Conservation (phyloP, 37 sponge, comb jelly and placozoan species). For the Cliona cf. orientalis region DNA sequence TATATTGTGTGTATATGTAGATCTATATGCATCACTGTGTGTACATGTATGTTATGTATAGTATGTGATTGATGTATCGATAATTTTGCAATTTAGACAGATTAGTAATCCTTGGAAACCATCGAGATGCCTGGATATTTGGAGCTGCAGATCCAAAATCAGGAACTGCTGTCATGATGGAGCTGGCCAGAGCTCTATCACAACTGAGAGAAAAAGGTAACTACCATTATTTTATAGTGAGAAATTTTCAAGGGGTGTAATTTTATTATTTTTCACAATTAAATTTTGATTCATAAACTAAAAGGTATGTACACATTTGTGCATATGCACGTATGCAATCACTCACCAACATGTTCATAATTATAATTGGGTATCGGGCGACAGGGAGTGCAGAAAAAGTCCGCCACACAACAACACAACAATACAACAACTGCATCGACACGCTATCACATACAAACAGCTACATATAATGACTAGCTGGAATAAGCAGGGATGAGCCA, state of each 20-base stretch:
- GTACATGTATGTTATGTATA: neutral
- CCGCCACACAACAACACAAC: too few species aligned
- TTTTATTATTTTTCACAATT: too few species aligned
- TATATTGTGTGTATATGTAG: neutral
- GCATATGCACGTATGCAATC: neutral
- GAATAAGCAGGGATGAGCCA: too few species aligned
- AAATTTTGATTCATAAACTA: neutral
- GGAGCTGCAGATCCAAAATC: conserved; percentile 92
- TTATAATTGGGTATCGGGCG: too few species aligned
- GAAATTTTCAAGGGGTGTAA: too few species aligned
- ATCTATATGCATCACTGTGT: neutral
- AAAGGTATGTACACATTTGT: neutral
- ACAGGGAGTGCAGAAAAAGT: too few species aligned
- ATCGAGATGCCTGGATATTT: conserved; percentile 94
- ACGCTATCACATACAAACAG: too few species aligned
- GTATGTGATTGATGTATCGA: neutral
- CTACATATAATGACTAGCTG: too few species aligned
- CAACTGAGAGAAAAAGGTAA: conserved; percentile 43
- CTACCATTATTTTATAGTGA: too few species aligned
- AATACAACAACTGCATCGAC: too few species aligned
- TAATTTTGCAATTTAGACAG: conserved; percentile 45
- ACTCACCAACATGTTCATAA: too few species aligned
- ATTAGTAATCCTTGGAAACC: conserved; percentile 89
- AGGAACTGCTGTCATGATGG: conserved; percentile 86
- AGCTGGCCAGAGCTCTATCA: conserved; percentile 63